These are phyloP conservation scores for Zosterops borbonicus DNA, from an alignment of 2,113 vertebrate species.

Conservation along the genomic window DNA sequence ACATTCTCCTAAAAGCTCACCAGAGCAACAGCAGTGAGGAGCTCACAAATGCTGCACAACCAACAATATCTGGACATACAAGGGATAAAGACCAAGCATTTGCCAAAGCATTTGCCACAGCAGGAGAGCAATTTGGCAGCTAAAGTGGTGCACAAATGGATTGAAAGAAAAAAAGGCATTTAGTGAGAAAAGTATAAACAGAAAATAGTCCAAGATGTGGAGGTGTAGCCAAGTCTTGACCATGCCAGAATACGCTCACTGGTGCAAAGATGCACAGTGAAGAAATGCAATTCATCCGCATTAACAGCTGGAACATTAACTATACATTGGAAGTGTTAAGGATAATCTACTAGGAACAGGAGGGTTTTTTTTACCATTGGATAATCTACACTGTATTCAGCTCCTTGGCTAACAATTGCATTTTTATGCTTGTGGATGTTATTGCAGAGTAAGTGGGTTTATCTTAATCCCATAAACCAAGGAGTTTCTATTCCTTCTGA, in stretches of 20 bases:
- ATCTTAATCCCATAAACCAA: conserved; percentile 22
- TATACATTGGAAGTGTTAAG: neutral
- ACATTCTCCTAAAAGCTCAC: neutral
- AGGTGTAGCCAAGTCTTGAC: neutral
- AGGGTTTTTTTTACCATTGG: neutral
- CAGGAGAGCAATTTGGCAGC: conserved; percentile 25
- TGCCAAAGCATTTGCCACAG: neutral
- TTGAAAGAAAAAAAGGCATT: neutral
- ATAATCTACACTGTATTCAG: neutral
- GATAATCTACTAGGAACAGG: neutral
- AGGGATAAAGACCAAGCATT: neutral
- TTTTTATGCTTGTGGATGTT: conserved; percentile 9
- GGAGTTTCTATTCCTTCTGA: neutral
- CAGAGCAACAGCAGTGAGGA: neutral
- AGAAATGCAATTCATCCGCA: neutral
- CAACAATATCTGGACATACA: neutral
- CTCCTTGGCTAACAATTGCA: neutral
- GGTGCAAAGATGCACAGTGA: neutral
- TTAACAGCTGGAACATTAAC: neutral
- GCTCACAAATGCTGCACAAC: neutral
- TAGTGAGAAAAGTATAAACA: neutral
- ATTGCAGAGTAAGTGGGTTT: conserved; percentile 24
- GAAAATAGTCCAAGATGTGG: neutral
- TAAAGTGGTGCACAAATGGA: neutral
- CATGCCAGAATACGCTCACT: neutral